Base-by-base conservation (phyloP, 2,797 vertebrate genomes). In the Rallus crepitans region DNA sequence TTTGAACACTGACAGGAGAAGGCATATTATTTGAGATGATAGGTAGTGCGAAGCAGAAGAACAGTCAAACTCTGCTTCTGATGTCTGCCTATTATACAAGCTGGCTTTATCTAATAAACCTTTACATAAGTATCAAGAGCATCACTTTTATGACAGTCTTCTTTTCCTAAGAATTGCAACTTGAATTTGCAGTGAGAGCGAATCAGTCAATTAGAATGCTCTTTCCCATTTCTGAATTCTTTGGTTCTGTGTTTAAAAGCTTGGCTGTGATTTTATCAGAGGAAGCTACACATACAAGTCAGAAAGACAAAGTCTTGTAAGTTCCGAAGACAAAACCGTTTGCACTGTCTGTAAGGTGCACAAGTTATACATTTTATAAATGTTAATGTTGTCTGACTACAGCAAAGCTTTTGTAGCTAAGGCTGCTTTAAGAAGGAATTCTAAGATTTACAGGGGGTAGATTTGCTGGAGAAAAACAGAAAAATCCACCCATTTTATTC, bases 301-400 rank as follows among this genome's bases (percentile, higher is more conserved):
- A 71, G 37, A 80, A 95, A 72, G 48, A 42, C 60, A 35, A 72
- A 84, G 64, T n/a, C 55, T 75, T 56, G 7, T 40, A 25, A 19
- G 17, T 85, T 93, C 83, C 30, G 68, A 86, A 33, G 61, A 72
- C 27, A 90, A 66, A 90, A 37, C 2, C 48, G 33, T 82, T 31
- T 75, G 39, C n/a, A 89, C 35, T 64, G 40, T 69, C 83, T 81
- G 37, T 37, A 37, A 12, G 37, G 37, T 37, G 37, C 37, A 83
- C 47, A 65, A 59, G 30, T 75, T 57, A 84, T 48, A 66, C 14
- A 68, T 82, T 93, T 92, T 71, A 82, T 70, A 89, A 87, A 93
- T 79, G 85, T 47, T 87, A 87, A 90, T 52, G 53, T n/a, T 92
- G 45, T 73, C 90, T 87, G 93, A 84, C 37, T 90, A 52, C 65